Evolutionary conservation across 2,113 vertebrate species (phyloP), one percentile per base, ranked within the genome.

Genomic region (Bos indicus): DNA sequence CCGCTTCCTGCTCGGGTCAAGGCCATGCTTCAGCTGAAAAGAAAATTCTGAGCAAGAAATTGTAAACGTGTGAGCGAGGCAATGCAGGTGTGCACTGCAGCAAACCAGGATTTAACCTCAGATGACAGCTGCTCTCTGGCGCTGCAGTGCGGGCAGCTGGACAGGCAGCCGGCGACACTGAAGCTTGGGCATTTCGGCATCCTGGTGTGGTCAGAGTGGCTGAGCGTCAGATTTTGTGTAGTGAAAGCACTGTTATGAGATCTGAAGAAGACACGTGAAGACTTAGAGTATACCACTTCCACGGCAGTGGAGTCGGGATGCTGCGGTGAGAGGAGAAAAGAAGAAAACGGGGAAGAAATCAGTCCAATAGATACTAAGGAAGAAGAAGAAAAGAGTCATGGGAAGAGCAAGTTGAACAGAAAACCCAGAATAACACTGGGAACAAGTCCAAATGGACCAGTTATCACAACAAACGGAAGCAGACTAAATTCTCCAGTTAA

Each of bases 61-160:
- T 6, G 8, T 15, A 85, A 4, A 7, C 7, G 7, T 12, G 48
- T 2, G 23, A 67, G 82, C 14, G n/a, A 90, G 12, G 56, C 43
- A 14, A 19, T 19, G 11, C 77, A 33, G 51, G 28, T 19, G 7
- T 7, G 40, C 28, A 10, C 46, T 23, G 2, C 9, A 48, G 46
- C 43, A 36, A 56, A 23, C 59, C 8, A 8, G 12, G 19, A 48
- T 5, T 2, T 7, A 4, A 67, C 13, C 52, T 8, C 5, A 7
- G 7, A 16, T 15, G 36, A 23, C 3, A 4, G 88, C 12, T 1
- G 7, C 6, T 23, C 17, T 62, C 78, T 26, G 26, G 40, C 7
- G 6, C 2, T 5, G 17, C 40, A 11, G 2, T 6, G 7, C 2
- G 33, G 52, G 1, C 2, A 33, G 25, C 10, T 10, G n/a, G 11